Conservation (phyloP, 2,888 invertebrate species). For the Podabrus alpinus region DNA sequence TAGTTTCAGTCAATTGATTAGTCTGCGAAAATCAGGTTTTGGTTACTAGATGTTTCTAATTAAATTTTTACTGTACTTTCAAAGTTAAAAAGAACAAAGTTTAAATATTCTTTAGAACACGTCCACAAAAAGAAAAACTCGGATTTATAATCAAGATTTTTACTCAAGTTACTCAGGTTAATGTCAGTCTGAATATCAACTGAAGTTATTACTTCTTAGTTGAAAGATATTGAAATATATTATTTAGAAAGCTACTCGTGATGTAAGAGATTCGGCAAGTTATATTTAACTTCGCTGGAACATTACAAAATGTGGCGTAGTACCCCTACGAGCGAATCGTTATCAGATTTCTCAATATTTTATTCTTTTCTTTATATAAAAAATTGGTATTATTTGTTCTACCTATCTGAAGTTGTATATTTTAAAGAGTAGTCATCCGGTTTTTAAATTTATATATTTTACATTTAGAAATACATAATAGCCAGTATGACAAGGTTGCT, state of each 20-base stretch:
- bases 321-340: neutral
- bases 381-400: too few relatives aligned
- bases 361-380: neutral
- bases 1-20: neutral
- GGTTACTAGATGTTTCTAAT: neutral
- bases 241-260: neutral
- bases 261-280: neutral
- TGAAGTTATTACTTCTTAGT: neutral
- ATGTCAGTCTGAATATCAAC: neutral
- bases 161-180: neutral
- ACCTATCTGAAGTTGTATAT: too few relatives aligned
- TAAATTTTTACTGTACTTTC: neutral
- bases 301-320: neutral
- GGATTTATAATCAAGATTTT: neutral
- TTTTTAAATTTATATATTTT: too few relatives aligned
- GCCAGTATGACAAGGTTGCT: too few relatives aligned
- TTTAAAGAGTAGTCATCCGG: too few relatives aligned
- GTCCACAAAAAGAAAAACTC: neutral
- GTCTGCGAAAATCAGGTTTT: neutral
- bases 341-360: neutral
- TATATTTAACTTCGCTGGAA: neutral
- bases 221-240: neutral
- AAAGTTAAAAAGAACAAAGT: neutral
- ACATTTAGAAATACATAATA: too few relatives aligned
- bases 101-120: neutral